These are phyloP conservation scores for Rhinella marina DNA, from an alignment of 2,797 vertebrate genomes.

Conservation along the genomic window DNA sequence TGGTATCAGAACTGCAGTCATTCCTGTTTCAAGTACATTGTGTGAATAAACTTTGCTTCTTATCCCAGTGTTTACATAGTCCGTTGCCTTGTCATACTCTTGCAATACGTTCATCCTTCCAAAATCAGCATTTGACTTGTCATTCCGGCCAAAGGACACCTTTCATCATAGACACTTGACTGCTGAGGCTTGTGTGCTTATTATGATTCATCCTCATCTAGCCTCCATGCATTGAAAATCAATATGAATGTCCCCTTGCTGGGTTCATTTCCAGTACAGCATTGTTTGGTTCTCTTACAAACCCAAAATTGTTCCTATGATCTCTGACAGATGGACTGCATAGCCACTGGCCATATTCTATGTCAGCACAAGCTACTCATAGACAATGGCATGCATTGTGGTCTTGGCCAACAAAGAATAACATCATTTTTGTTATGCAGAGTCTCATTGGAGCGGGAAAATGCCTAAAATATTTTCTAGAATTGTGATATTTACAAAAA, in stretches of 20 bases:
- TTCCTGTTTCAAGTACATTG: neutral
- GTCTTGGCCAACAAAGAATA: neutral
- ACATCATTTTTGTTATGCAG: neutral
- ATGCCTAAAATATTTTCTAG: neutral
- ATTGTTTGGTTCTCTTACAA: neutral
- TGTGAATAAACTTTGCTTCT: slow-evolving; percentile 45
- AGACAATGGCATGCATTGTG: slow-evolving; percentile 12
- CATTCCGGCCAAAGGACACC: slow-evolving; percentile 50
- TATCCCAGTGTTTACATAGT: neutral
- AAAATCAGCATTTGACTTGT: slow-evolving; percentile 43
- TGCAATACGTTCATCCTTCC: slow-evolving; percentile 27
- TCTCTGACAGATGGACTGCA: neutral
- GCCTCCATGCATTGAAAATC: neutral
- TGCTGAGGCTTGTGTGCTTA: slow-evolving; percentile 6
- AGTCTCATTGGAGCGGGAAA: neutral
- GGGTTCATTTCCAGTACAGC: neutral
- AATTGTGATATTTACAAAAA: neutral
- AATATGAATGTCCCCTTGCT: neutral
- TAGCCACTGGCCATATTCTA: slow-evolving; percentile 4
- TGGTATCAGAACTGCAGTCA: neutral
- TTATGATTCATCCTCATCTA: neutral
- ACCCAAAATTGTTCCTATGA: slow-evolving; percentile 18
- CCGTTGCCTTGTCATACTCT: slow-evolving; percentile 6
- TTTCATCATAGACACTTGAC: slow-evolving; percentile 41
- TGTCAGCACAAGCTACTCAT: slow-evolving; percentile 53